Evolutionary conservation across 2,888 invertebrate genomes (phyloP).

Genomic region (Steinernema carpocapsae): DNA sequence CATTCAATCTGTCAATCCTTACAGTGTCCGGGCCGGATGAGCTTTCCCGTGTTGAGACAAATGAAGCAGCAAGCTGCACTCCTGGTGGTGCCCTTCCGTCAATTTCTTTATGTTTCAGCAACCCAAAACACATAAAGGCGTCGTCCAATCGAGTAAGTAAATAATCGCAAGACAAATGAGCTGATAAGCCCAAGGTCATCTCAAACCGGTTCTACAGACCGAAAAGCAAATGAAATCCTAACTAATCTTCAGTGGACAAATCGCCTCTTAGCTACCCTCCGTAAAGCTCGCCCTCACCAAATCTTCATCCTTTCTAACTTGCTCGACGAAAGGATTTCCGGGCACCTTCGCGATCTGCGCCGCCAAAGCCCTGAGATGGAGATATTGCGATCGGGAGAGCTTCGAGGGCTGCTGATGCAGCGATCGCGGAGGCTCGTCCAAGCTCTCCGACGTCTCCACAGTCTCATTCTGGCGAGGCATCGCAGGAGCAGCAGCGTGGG

Average conservation of each 20-base stretch:
- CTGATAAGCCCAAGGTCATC: background rate
- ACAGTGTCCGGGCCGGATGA: no score
- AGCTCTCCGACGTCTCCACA: background rate
- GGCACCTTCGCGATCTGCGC: constrained; percentile 17
- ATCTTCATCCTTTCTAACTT: constrained; percentile 9
- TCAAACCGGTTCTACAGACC: background rate
- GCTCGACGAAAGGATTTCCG: constrained; percentile 29
- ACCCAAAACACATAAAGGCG: no score
- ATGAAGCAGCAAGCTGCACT: no score
- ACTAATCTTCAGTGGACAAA: no score
- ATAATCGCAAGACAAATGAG: no score
- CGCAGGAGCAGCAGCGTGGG: background rate
- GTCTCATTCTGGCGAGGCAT: background rate
- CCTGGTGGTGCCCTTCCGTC: no score
- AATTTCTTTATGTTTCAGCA: no score
- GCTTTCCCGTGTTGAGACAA: no score
- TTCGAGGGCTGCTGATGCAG: background rate
- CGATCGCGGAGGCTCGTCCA: background rate
- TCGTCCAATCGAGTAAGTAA: no score
- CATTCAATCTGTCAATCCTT: no score
- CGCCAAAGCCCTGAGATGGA: constrained; percentile 16
- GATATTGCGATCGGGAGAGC: background rate
- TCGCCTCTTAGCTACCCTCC: no score
- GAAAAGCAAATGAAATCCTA: background rate
- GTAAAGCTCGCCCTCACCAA: constrained; percentile 7